A percentile compares a stretch with the other conserved stretches of the same genome.
Conservation (phyloP, 2,113 vertebrate species). For the Siphamia tubifer region DNA sequence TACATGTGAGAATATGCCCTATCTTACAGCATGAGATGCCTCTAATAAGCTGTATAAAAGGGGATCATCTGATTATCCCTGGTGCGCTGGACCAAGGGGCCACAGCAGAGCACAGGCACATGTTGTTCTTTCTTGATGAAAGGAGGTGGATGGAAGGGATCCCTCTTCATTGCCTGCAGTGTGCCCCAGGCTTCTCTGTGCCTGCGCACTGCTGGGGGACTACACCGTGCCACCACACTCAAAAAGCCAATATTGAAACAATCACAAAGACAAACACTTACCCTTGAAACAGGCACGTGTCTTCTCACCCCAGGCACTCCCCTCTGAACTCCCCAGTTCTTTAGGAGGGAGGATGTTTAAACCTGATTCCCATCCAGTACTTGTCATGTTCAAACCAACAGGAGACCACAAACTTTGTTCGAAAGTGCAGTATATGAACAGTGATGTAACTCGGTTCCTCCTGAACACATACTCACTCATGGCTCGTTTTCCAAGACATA, state of each 20-base stretch:
- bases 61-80: conserved; percentile 77
- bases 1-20: conserved; percentile 66
- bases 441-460: neutral
- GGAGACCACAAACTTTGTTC: conserved; percentile 50
- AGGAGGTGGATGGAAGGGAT: conserved; percentile 73
- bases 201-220: conserved; percentile 55
- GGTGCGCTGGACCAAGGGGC: conserved; percentile 66
- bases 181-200: conserved; percentile 68
- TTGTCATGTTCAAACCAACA: conserved; percentile 44
- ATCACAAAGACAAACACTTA: conserved; percentile 74
- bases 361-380: conserved; percentile 25
- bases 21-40: conserved; percentile 67
- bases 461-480: neutral
- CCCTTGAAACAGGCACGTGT: conserved; percentile 69
- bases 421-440: neutral
- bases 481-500: neutral
- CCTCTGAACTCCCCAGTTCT: conserved; percentile 28
- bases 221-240: conserved; percentile 59
- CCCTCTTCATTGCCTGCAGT: conserved; percentile 75
- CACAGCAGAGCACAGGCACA: conserved; percentile 54
- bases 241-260: conserved; percentile 77
- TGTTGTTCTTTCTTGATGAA: conserved; percentile 79
- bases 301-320: conserved; percentile 51
- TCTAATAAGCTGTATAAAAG: conserved; percentile 80
- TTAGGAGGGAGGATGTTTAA: conserved; percentile 46